Evolutionary conservation across 2,797 vertebrate genomes (phyloP), one percentile per base, ranked within the genome.

Genomic region (Lerista edwardsae): DNA sequence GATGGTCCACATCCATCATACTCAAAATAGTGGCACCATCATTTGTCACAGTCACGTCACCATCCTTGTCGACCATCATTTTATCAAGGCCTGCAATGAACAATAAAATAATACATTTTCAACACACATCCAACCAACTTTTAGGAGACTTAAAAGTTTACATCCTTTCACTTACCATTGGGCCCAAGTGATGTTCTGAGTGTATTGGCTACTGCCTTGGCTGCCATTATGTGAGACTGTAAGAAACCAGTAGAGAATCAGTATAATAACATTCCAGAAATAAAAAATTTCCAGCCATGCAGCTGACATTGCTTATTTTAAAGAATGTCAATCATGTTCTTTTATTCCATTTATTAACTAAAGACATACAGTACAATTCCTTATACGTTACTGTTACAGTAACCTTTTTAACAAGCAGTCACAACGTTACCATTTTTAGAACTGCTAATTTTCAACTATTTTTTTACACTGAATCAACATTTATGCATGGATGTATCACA

Each of bases 1-100:
- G 98, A 91, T 99, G 98, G 67, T 99, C 98, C 3, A 99, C 98
- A 86, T 99, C 99, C 99, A 99, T 99, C 99, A 99, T 98, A 92
- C 97, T 96, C 80, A 99, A 96, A 89, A 99, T 99, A 15, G 99
- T 99, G 85, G 99, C 99, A 3, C 99, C 99, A 44, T 99, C 98
- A 7, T 99, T 99, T 39, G 99, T 99, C n/a, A 99, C 96, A 0
- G 99, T 99, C 86, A 99, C 98, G 39, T 99, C 98, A 1, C 99
- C 98, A 87, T 99, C 99, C 90, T 97, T 97, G 93, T 99, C 98
- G 81, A 99, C 98, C 98, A 99, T 99, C 98, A 99, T 99, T 94
- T 99, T 99, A 94, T 99, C 98, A 87, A 99, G 97, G 39, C 99
- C 98, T 99, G 68, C 61, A 85, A 90, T n/a, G 83, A 31, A 23